Base-by-base conservation (phyloP, 2,797 vertebrate species). In the Poliocrania exsul region DNA sequence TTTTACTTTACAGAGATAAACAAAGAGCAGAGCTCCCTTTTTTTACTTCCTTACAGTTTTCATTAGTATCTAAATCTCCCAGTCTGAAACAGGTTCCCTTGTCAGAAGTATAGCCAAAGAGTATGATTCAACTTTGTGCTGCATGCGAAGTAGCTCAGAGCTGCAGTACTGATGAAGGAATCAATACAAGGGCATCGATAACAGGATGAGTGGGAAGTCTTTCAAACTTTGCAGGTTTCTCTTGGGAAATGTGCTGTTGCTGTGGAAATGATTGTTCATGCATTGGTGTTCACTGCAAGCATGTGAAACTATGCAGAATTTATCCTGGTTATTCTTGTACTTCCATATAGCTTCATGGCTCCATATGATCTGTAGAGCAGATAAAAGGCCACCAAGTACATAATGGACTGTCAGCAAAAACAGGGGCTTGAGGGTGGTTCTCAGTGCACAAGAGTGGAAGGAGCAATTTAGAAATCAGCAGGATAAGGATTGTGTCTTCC, bases 131-230 rank as follows among this genome's bases (percentile, higher is more conserved):
- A 80, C 70, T 92, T 80, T 51, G 31, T 86, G 44, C 65, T 92
- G 93, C 84, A 80, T 74, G 29, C 46, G 93, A 96, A 95, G 73
- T 57, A 94, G 90, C 71, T 94, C 71, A 84, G 57, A 92, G 56
- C 54, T 85, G 66, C 61, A 60, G 28, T 25, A 23, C 62, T 94
- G 54, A 83, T 65, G 86, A 82, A 91, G 57, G 56, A 94, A 95
- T 96, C 86, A 54, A 92, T 96, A 95, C 13, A 20, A 84, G 40
- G 53, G 17, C 51, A 85, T 53, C 23, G 9, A 90, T 92, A 94
- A 81, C 42, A 83, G 86, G 88, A 81, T 90, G 79, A 94, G 88
- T 74, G 73, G 85, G 79, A 94, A 90, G 70, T 51, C 83, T 90
- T 95, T 92, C 75, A 91, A 83, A 74, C 10, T 62, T 89, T 46